These are phyloP conservation scores for Brenthis daphne DNA, from an alignment of 2,888 invertebrate genomes.

Conservation along the genomic window DNA sequence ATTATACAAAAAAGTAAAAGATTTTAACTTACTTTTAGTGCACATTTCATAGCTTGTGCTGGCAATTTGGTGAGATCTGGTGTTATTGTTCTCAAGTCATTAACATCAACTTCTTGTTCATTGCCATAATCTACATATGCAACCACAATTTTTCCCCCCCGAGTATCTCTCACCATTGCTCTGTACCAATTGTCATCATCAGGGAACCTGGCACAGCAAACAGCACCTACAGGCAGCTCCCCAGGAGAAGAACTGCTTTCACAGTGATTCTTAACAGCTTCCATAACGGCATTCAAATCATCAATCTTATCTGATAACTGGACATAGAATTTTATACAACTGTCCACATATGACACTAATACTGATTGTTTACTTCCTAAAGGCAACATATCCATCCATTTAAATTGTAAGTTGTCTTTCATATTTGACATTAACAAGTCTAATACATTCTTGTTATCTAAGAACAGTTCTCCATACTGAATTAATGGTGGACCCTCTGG, in stretches of 20 bases:
- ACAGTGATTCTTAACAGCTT: conserved; percentile 84
- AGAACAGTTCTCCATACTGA: conserved; percentile 88
- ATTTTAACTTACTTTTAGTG: conserved; percentile 79
- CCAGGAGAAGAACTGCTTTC: conserved; percentile 70
- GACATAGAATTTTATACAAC: conserved; percentile 88
- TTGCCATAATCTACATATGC: conserved; percentile 98
- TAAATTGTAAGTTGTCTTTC: conserved; percentile 71
- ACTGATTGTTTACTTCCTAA: conserved; percentile 72
- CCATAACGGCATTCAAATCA: conserved; percentile 85
- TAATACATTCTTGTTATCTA: conserved; percentile 82
- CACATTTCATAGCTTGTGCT: conserved; percentile 90
- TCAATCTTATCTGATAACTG: conserved; percentile 85
- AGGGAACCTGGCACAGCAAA: conserved; percentile 91
- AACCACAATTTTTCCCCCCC: conserved; percentile 84
- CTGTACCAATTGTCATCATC: conserved; percentile 95
- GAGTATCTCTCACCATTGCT: conserved; percentile 87
- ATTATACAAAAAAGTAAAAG: not conserved
- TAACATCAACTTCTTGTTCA: conserved; percentile 87
- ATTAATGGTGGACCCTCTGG: conserved; percentile 87
- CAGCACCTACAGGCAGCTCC: conserved; percentile 82
- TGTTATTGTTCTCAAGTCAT: conserved; percentile 84
- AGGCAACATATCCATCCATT: conserved; percentile 64
- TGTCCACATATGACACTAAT: conserved; percentile 85
- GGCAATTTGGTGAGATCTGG: conserved; percentile 84
- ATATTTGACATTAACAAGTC: conserved; percentile 77